Conservation (phyloP, 2,797 vertebrate genomes). For the Onychomys leucogaster region DNA sequence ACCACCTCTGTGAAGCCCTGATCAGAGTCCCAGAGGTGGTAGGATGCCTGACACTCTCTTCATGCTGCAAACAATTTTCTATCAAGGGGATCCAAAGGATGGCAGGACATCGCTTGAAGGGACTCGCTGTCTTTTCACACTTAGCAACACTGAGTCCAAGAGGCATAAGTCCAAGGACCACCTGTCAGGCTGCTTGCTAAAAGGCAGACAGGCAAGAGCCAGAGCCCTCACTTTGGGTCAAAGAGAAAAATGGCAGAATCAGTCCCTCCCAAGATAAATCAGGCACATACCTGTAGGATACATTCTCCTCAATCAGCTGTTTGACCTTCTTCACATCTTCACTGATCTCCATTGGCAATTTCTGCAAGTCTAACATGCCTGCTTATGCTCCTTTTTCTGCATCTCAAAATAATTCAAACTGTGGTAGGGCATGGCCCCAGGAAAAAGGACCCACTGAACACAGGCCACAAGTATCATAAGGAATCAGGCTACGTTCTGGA, state of each 20-base stretch:
- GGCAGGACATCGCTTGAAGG: neutral
- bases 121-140: neutral
- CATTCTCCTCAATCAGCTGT: constrained; percentile 96
- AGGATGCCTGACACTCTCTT: neutral
- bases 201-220: too few relatives aligned
- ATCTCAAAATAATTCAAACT: too few relatives aligned
- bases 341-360: constrained; percentile 96
- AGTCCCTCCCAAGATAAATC: fast-evolving
- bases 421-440: constrained; percentile 86
- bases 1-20: neutral
- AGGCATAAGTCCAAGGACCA: neutral
- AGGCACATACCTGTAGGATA: constrained; percentile 97
- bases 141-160: neutral
- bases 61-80: neutral
- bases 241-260: neutral
- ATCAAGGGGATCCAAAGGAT: neutral
- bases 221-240: neutral
- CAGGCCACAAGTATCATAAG: neutral
- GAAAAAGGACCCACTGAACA: neutral
- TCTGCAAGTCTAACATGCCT: constrained; percentile 97
- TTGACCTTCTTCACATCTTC: constrained; percentile 96
- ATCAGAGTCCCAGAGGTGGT: neutral
- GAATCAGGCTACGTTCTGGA: neutral
- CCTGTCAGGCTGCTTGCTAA: neutral
- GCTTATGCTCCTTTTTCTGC: constrained; percentile 96